Percentiles rank a stretch among this genome's conserved stretches.
These are phyloP conservation scores for Tupiocoris notatus DNA, from an alignment of 2,888 invertebrate species.

Conservation along the genomic window DNA sequence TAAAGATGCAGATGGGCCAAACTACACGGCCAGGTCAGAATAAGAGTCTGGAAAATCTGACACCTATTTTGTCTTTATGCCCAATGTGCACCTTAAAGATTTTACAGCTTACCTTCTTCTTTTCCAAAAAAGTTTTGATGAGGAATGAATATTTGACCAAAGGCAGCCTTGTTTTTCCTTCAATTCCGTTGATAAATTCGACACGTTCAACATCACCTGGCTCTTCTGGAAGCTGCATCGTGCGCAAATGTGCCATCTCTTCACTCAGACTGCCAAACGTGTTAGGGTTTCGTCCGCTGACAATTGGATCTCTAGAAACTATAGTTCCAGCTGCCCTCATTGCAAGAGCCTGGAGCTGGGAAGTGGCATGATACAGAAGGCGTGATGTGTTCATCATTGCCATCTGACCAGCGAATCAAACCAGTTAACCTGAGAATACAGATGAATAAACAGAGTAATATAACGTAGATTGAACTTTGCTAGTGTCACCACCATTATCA, in stretches of 20 bases:
- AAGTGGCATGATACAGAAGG: not conserved
- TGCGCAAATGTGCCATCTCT: not conserved
- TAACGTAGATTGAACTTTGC: too few species aligned
- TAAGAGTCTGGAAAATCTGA: too few species aligned
- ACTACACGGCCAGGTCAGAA: too few species aligned
- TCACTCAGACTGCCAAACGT: slow-evolving; percentile 25
- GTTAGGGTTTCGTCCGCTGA: slow-evolving; percentile 28
- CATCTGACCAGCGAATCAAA: not conserved
- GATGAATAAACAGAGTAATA: too few species aligned
- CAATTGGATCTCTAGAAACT: not conserved
- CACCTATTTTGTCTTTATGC: too few species aligned
- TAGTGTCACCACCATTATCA: too few species aligned
- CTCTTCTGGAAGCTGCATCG: slow-evolving; percentile 50
- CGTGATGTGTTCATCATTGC: not conserved
- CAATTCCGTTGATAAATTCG: slow-evolving; percentile 58
- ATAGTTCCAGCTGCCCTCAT: not conserved
- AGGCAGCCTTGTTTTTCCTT: slow-evolving; percentile 60
- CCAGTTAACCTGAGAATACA: too few species aligned
- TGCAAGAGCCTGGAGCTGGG: slow-evolving; percentile 6
- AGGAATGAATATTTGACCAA: slow-evolving; percentile 66
- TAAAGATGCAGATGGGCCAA: too few species aligned
- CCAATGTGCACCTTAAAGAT: too few species aligned
- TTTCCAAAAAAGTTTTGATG: slow-evolving; percentile 66
- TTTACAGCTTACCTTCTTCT: slow-evolving; percentile 59
- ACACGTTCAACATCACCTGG: slow-evolving; percentile 51